Conservation (phyloP, 2,113 vertebrate genomes). For the Noturus placidus region DNA sequence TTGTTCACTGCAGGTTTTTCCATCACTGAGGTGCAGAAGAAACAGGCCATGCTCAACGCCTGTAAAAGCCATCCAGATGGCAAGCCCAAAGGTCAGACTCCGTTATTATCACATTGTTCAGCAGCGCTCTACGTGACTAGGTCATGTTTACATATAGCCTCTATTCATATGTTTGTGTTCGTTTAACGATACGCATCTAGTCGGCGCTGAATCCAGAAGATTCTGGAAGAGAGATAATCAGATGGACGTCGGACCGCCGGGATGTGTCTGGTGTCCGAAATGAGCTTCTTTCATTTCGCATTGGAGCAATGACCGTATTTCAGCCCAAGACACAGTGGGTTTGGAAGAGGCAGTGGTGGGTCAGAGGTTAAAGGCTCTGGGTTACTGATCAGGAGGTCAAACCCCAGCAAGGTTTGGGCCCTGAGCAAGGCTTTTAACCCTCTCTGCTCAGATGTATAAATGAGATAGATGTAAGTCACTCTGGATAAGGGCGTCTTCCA, state of each 20-base stretch:
- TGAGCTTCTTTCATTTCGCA: too few relatives aligned
- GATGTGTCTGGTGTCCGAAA: too few relatives aligned
- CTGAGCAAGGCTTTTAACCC: too few relatives aligned
- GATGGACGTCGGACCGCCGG: neutral
- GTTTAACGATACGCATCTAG: neutral
- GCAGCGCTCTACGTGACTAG: neutral
- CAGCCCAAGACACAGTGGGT: too few relatives aligned
- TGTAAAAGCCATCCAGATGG: constrained; percentile 83
- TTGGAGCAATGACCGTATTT: too few relatives aligned
- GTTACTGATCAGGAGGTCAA: too few relatives aligned
- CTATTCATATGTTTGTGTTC: neutral
- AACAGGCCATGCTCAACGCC: constrained; percentile 92
- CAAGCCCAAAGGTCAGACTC: constrained; percentile 86
- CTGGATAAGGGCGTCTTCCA: too few relatives aligned
- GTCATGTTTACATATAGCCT: neutral
- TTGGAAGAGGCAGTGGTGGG: too few relatives aligned
- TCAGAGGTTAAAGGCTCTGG: too few relatives aligned
- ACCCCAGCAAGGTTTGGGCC: too few relatives aligned
- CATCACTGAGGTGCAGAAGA: constrained; percentile 91
- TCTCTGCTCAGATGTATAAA: too few relatives aligned
- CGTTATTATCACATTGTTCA: neutral
- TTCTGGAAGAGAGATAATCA: neutral
- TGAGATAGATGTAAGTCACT: too few relatives aligned
- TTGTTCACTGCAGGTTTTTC: constrained; percentile 78
- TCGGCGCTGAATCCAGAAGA: neutral